Base-by-base conservation (phyloP, 2,888 invertebrate genomes). In the Agrochola circellaris region DNA sequence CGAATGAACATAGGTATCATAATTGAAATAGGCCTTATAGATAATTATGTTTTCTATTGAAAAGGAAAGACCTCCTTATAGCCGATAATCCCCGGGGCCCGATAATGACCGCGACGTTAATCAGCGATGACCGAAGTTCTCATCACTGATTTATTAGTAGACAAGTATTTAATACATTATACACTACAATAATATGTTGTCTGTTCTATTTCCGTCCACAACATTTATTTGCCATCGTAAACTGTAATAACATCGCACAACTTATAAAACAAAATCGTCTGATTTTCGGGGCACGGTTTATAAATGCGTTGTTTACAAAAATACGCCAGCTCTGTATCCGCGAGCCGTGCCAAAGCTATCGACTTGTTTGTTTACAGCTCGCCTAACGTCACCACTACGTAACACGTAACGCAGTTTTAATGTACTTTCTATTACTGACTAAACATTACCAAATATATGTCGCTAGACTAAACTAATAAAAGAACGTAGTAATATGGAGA, bases 251-350 rank as follows among this genome's bases (percentile, higher is more conserved):
- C 26, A 61, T 42, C 15, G 30, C 30, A 51, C 11, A 34, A 70
- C 15, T 56, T 54, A 17, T 17, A 34, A 34, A n/a, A 61, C 42
- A 45, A 48, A 68, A 61, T 75, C 64, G 38, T 66, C 30, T 62
- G 66, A 75, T 73, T 73, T 81, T 74, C 58, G 71, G 66, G 42
- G 64, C 54, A 54, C 56, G 11, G 61, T 38, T 42, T 58, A 71
- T 74, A 77, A 83, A 73, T 81, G 84, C 56, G 86, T 73, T 88
- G 88, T 88, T 84, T 87, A 87, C 79, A 77, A 88, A 79, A 88
- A 87, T 80, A 84, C 69, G 61, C 73, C 69, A 72, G 77, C 68
- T 61, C 51, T 69, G 60, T 80, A 69, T 85, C 73, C n/a, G 68
- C 69, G 67, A 79, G 61, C 61, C 51, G 78, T 87, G 87, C 88